Evolutionary conservation across 92 coral and sea anemone genomes (phyloP).

Genomic region (Desmophyllum pertusum): DNA sequence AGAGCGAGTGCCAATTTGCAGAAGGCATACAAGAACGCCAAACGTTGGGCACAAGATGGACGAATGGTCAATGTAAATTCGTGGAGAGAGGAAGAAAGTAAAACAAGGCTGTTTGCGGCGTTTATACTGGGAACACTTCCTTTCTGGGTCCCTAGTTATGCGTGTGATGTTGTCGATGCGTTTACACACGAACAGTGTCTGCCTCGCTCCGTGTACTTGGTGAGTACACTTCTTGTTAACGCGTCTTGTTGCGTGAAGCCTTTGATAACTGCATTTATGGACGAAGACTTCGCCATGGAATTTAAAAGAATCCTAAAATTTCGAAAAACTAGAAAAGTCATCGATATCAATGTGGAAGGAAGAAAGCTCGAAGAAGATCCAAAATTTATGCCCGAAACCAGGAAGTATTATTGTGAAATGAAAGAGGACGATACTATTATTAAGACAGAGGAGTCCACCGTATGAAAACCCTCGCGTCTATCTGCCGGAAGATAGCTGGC

Average conservation of each 20-base stretch:
- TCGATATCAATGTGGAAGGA: background rate
- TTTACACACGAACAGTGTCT: constrained; percentile 26
- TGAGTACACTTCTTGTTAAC: constrained; percentile 24
- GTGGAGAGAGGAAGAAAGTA: constrained; percentile 37
- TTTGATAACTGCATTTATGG: constrained; percentile 18
- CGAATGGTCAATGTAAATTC: constrained; percentile 7
- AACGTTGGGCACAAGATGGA: constrained; percentile 15
- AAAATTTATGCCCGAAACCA: constrained; percentile 2
- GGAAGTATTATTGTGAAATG: constrained; percentile 10
- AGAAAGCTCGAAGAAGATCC: constrained; percentile 1
- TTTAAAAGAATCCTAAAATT: constrained; percentile 36
- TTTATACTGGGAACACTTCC: constrained; percentile 27
- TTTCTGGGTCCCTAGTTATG: constrained; percentile 37
- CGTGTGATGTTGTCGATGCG: constrained; percentile 24
- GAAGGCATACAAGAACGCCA: background rate
- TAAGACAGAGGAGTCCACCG: constrained; percentile 2
- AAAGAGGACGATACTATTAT: background rate
- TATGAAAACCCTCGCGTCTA: too few relatives aligned
- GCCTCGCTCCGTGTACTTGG: constrained; percentile 53
- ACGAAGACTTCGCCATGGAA: constrained; percentile 30
- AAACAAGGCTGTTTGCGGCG: constrained; percentile 47
- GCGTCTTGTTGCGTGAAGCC: constrained; percentile 30
- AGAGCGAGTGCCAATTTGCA: constrained; percentile 12
- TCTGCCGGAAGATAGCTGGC: too few relatives aligned
- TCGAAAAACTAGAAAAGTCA: constrained; percentile 31